phyloP scores from a whole-genome alignment of 1,140 invertebrate species.

The Drosophila virilis region DNA sequence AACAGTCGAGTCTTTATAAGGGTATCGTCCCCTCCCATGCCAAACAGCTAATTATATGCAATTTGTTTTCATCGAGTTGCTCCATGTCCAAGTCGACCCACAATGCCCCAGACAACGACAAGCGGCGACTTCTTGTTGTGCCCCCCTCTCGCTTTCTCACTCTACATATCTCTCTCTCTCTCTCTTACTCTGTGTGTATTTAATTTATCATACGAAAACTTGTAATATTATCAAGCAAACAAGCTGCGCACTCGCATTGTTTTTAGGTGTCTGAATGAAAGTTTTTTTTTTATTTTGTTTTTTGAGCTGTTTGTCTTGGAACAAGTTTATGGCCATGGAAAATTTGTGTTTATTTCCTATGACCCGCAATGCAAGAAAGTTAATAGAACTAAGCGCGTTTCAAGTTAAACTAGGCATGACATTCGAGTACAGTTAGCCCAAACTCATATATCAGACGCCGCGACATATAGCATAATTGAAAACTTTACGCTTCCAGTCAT shows the following conservation, averaged over 20 bases:
- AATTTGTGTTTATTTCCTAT: conserved; percentile 15
- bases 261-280: conserved; percentile 43
- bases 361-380: conserved; percentile 43
- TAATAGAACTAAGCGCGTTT: conserved; percentile 39
- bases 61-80: conserved; percentile 51
- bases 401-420: conserved; percentile 46
- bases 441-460: conserved; percentile 7
- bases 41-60: conserved; percentile 49
- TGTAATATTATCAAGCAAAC: conserved; percentile 29
- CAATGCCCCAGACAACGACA: conserved; percentile 33
- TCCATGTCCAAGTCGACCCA: conserved; percentile 23
- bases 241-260: conserved; percentile 10
- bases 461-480: conserved; percentile 21
- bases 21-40: conserved; percentile 4
- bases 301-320: conserved; percentile 21
- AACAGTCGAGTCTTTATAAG: conserved; percentile 44
- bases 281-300: conserved; percentile 28
- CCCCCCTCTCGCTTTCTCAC: background rate
- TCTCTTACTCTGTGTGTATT: conserved; percentile 11
- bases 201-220: conserved; percentile 48
- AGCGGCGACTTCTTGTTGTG: conserved; percentile 22
- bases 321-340: conserved; percentile 34
- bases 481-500: conserved; percentile 12
- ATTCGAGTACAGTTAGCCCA: conserved; percentile 29
- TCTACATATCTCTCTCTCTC: background rate